These are phyloP conservation scores for Plodia interpunctella DNA, from an alignment of 1,140 invertebrate species.

Conservation along the genomic window DNA sequence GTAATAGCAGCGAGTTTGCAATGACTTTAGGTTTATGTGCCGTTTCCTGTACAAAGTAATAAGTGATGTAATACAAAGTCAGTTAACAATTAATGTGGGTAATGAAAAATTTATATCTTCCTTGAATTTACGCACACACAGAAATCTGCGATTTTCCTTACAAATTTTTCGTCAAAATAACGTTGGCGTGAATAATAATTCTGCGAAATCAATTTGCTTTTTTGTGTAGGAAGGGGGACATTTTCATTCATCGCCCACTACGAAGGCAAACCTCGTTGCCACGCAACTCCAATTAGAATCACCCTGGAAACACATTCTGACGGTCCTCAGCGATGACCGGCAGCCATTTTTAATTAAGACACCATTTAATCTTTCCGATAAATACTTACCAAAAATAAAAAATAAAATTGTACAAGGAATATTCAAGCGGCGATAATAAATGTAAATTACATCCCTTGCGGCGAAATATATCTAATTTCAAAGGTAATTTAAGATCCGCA, in stretches of 20 bases:
- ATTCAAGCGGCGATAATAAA: constrained; percentile 46
- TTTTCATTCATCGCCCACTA: background rate
- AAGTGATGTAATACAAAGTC: too few relatives aligned
- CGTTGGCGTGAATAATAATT: background rate
- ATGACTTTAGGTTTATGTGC: too few relatives aligned
- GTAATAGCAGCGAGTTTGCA: too few relatives aligned
- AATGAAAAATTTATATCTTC: too few relatives aligned
- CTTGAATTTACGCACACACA: too few relatives aligned
- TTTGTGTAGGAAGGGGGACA: background rate
- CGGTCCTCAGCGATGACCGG: background rate
- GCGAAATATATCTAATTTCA: constrained; percentile 48
- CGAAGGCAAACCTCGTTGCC: background rate
- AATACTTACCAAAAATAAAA: constrained; percentile 10
- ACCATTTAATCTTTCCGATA: constrained; percentile 5
- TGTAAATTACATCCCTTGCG: constrained; percentile 46
- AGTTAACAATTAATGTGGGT: too few relatives aligned
- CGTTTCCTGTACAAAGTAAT: too few relatives aligned
- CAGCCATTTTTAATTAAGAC: constrained; percentile 2
- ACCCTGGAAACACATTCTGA: background rate
- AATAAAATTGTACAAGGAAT: constrained; percentile 24
- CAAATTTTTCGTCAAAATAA: too few relatives aligned
- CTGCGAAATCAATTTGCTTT: background rate
- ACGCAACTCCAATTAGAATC: background rate
- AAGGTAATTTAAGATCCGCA: constrained; percentile 35
- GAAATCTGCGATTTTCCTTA: background rate